Conservation (phyloP, 2,888 invertebrate genomes). For the Trichogramma dendrolimi region DNA sequence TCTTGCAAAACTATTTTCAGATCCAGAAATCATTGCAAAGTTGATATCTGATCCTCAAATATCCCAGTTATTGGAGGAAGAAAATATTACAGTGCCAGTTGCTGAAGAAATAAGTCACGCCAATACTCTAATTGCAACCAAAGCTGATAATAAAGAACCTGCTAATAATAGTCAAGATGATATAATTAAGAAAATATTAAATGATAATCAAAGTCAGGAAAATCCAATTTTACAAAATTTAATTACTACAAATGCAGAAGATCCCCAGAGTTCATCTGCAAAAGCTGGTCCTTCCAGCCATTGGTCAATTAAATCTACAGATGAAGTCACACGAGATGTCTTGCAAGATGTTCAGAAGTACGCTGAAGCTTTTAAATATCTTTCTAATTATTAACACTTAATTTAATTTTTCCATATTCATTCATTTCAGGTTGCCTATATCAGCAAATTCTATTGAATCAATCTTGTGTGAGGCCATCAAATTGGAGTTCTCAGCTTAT, state of each 20-base stretch:
- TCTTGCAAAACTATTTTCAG: conserved; percentile 39
- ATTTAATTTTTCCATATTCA: not conserved
- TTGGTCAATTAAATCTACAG: conserved; percentile 35
- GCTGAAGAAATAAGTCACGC: conserved; percentile 2
- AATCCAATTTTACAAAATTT: conserved; percentile 46
- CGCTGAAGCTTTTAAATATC: not conserved
- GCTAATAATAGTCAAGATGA: conserved; percentile 37
- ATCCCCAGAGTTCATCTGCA: conserved; percentile 33
- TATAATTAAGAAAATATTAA: conserved; percentile 18
- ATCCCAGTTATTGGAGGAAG: conserved; percentile 37
- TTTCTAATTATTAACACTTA: not conserved
- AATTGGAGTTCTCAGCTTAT: conserved; percentile 76
- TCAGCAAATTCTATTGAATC: conserved; percentile 75
- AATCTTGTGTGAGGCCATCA: conserved; percentile 80
- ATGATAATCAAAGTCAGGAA: conserved; percentile 33
- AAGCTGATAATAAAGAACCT: conserved; percentile 26
- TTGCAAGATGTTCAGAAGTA: conserved; percentile 67
- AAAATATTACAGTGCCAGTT: conserved; percentile 15
- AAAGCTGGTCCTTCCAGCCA: conserved; percentile 25
- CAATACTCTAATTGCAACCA: conserved; percentile 11
- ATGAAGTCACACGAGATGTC: conserved; percentile 60
- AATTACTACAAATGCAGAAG: conserved; percentile 43
- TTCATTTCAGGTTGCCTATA: conserved; percentile 53
- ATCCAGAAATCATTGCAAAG: conserved; percentile 36
- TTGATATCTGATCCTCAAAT: conserved; percentile 43